These are phyloP conservation scores for Ligdia adustata DNA, from an alignment of 2,888 invertebrate species.

Conservation along the genomic window DNA sequence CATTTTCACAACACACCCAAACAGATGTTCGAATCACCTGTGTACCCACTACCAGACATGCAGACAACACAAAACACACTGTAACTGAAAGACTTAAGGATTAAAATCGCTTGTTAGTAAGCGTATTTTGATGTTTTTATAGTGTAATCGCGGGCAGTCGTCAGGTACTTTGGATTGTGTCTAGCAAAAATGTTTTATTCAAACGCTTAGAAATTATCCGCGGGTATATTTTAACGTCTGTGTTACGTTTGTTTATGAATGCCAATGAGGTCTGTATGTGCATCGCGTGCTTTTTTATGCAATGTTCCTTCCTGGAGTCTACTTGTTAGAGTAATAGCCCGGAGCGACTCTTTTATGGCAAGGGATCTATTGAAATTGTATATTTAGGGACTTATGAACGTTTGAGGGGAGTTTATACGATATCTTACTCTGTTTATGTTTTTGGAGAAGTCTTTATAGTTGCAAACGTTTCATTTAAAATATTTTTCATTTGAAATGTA, in stretches of 20 bases:
- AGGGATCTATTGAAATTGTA: constrained; percentile 24
- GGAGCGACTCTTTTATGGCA: constrained; percentile 21
- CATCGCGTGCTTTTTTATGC: constrained; percentile 41
- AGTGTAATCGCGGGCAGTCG: constrained; percentile 55
- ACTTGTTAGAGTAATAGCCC: constrained; percentile 25
- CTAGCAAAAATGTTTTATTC: constrained; percentile 64
- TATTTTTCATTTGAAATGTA: not conserved
- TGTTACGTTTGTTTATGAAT: constrained; percentile 55
- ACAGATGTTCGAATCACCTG: constrained; percentile 74
- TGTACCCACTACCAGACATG: constrained; percentile 58
- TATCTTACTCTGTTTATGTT: constrained; percentile 9
- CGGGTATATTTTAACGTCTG: constrained; percentile 42
- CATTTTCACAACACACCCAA: constrained; percentile 74
- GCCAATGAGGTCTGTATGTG: constrained; percentile 46
- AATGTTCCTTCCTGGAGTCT: constrained; percentile 24
- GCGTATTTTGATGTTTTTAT: constrained; percentile 61
- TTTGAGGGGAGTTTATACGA: constrained; percentile 15
- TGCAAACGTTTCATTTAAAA: not conserved
- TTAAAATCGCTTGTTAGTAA: constrained; percentile 31
- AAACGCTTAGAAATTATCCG: constrained; percentile 53
- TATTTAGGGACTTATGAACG: constrained; percentile 17
- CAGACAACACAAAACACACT: constrained; percentile 47
- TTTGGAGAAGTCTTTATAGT: not conserved
- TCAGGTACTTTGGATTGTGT: constrained; percentile 60
- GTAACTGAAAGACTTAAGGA: constrained; percentile 42